phyloP scores from a whole-genome alignment of 2,113 vertebrate genomes.

The Otus sunia region DNA sequence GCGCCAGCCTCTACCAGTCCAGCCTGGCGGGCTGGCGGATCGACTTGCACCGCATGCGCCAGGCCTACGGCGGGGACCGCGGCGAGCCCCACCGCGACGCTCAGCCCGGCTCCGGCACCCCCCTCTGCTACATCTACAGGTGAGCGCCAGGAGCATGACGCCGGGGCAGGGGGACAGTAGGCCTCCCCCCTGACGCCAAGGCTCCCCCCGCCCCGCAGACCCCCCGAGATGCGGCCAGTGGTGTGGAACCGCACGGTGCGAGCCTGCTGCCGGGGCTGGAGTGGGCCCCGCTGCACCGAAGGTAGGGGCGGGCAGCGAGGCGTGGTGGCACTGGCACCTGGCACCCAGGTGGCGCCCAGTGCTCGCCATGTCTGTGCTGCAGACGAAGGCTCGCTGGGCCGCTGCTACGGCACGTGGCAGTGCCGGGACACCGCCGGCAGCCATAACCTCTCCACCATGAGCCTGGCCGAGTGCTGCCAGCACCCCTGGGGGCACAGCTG shows the following conservation, averaged over 20 bases:
- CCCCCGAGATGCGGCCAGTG: constrained; percentile 69
- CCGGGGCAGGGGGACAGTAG: rapidly evolving
- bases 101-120: constrained; percentile 1
- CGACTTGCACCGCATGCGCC: constrained; percentile 75
- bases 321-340: rapidly evolving
- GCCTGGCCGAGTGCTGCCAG: constrained; percentile 84
- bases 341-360: rapidly evolving
- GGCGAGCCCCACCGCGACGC: constrained; percentile 71
- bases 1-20: constrained; percentile 81
- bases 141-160: constrained; percentile 58
- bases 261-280: constrained; percentile 87
- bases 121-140: constrained; percentile 85
- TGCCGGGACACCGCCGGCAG: constrained; percentile 73
- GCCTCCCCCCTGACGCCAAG: not conserved
- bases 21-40: constrained; percentile 82
- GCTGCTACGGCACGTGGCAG: constrained; percentile 81
- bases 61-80: constrained; percentile 23
- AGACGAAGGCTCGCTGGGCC: constrained; percentile 70
- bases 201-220: constrained; percentile 42
- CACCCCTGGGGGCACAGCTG: constrained; percentile 85
- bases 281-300: constrained; percentile 77
- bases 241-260: constrained; percentile 75
- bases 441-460: constrained; percentile 74
- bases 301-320: constrained; percentile 56
- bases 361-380: not conserved